Evolutionary conservation across 2,888 invertebrate genomes (phyloP), one percentile per base, ranked within the genome.

Genomic region (Drosophila testacea): DNA sequence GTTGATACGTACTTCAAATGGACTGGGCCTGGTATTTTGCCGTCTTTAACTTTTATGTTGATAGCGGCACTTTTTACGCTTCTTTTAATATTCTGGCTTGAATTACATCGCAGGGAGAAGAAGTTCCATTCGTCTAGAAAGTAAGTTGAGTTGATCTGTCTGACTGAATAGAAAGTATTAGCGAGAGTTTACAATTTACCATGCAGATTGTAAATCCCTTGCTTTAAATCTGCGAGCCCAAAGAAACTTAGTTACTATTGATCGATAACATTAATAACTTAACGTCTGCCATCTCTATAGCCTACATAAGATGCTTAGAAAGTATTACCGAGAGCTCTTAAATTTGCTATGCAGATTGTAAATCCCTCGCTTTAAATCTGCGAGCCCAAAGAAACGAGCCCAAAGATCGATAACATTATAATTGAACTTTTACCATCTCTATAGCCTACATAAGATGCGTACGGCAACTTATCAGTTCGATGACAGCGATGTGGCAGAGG

Each of bases 401-500:
- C n/a, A n/a, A n/a, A n/a, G 22, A 22, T 36, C 28, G 9, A 41
- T 54, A 41, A 41, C 41, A 30, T 16, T 11, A 27, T 44, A 55
- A 55, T 44, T 10, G 44, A 36, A 6, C 1, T 6, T 27, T 6
- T 56, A 1, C n/a, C 44, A 56, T 56, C 27, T 36, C 27, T 27
- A 34, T 34, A 73, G 90, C 6, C 16, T 90, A 0, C 77, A 70
- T 38, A 57, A 73, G n/a, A 52, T 90, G 55, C 79, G 77, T 0
- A 75, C 85, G 4, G 81, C 83, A 11, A 91, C 88, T 32, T 92
- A 93, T 32, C 84, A 93, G n/a, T 83, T 82, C 39, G 90, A 91
- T 59, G 94, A 94, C 77, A 88, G 84, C 4, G 95, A 95, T 83
- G 95, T 95, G 13, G 83, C 90, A 0, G 93, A 92, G 9, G 95